Conservation (phyloP, 2,888 invertebrate species). For the Linnaemya tessellans region DNA sequence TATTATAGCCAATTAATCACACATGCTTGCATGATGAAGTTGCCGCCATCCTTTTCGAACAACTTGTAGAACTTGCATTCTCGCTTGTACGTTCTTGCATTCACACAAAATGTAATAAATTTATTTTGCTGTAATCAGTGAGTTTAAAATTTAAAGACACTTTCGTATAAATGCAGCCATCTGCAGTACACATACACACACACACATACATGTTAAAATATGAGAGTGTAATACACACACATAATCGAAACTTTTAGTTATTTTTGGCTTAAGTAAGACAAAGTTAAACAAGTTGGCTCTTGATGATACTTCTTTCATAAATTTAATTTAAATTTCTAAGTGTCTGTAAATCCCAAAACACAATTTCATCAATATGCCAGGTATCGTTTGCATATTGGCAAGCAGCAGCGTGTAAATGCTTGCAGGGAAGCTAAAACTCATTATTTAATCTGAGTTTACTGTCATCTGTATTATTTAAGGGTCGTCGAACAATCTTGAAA, state of each 20-base stretch:
- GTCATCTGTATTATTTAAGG: slow-evolving; percentile 39
- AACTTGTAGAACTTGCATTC: slow-evolving; percentile 2
- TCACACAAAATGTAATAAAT: slow-evolving; percentile 29
- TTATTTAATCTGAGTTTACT: slow-evolving; percentile 9
- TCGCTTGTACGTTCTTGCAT: background rate
- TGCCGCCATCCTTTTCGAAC: background rate
- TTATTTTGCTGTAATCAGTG: background rate
- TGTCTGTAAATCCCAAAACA: slow-evolving; percentile 40
- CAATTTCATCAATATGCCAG: slow-evolving; percentile 44
- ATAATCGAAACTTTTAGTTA: slow-evolving; percentile 21
- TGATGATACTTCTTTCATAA: slow-evolving; percentile 46
- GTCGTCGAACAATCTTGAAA: slow-evolving; percentile 34
- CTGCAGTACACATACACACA: background rate
- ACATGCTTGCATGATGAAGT: background rate
- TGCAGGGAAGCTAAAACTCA: slow-evolving; percentile 6
- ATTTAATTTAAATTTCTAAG: slow-evolving; percentile 60
- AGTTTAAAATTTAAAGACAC: slow-evolving; percentile 2
- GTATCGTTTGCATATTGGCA: slow-evolving; percentile 6
- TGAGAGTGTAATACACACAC: background rate
- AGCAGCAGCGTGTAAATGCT: background rate
- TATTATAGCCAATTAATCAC: slow-evolving; percentile 44
- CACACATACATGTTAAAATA: background rate
- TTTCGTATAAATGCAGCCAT: background rate
- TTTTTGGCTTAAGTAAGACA: background rate
- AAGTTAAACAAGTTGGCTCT: slow-evolving; percentile 32